A percentile compares a stretch with the other conserved stretches of the same genome.
phyloP scores from a whole-genome alignment of 1,140 invertebrate genomes.

The Lucilia sericata region DNA sequence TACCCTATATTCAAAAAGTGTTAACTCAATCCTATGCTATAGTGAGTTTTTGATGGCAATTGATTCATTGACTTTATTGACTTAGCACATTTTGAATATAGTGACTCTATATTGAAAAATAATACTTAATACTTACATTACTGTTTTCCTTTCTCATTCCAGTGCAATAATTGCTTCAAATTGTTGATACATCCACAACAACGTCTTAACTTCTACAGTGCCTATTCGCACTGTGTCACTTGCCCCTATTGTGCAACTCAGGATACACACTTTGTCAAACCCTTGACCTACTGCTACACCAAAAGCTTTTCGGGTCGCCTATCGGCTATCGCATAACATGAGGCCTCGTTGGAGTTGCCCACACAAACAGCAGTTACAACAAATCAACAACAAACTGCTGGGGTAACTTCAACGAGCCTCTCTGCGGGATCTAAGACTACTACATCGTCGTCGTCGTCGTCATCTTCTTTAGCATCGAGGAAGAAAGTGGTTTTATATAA shows the following conservation, averaged over 20 bases:
- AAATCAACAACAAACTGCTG: constrained; percentile 40
- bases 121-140: too few species aligned
- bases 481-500: constrained; percentile 58
- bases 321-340: constrained; percentile 86
- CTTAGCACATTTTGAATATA: too few species aligned
- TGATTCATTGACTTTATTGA: too few species aligned
- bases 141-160: constrained; percentile 63
- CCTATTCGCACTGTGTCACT: constrained; percentile 91
- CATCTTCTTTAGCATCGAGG: constrained; percentile 45
- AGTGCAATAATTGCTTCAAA: constrained; percentile 92
- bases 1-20: too few species aligned
- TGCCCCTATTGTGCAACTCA: constrained; percentile 91
- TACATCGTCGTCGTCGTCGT: constrained; percentile 46
- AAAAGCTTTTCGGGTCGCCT: constrained; percentile 76
- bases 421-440: constrained; percentile 39
- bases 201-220: constrained; percentile 91
- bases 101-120: too few species aligned
- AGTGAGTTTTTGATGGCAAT: too few species aligned
- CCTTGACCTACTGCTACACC: constrained; percentile 82
- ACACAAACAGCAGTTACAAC: constrained; percentile 50
- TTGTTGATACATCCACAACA: constrained; percentile 87
- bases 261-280: constrained; percentile 95
- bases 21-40: too few species aligned
- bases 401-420: constrained; percentile 44
- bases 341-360: constrained; percentile 73